These are phyloP conservation scores for Apocheima hispidaria DNA, from an alignment of 2,888 invertebrate species.

Conservation along the genomic window DNA sequence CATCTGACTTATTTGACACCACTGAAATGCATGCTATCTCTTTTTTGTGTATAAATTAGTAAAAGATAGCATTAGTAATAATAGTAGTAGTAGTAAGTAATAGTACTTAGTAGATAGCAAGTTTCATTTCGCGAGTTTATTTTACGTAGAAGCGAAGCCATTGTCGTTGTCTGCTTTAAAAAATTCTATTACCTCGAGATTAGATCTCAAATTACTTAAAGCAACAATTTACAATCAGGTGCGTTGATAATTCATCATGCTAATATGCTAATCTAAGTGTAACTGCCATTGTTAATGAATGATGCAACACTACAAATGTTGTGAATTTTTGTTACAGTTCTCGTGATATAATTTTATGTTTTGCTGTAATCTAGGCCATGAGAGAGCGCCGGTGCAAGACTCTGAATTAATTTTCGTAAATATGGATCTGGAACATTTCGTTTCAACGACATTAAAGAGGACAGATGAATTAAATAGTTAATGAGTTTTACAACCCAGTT, in stretches of 20 bases:
- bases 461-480: constrained; percentile 27
- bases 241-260: constrained; percentile 21
- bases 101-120: too few species aligned
- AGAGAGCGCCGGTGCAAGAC: constrained; percentile 46
- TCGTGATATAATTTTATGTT: constrained; percentile 49
- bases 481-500: constrained; percentile 26
- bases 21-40: too few species aligned
- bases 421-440: constrained; percentile 27
- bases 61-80: too few species aligned
- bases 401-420: constrained; percentile 36
- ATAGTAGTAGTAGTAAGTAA: too few species aligned
- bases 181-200: constrained; percentile 11
- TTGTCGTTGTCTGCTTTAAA: constrained; percentile 2
- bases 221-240: constrained; percentile 15
- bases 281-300: constrained; percentile 41
- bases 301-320: constrained; percentile 47
- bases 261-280: constrained; percentile 29
- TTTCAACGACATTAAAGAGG: constrained; percentile 14
- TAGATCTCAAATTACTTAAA: not conserved
- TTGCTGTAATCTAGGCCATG: constrained; percentile 47
- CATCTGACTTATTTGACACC: too few species aligned
- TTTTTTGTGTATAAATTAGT: too few species aligned
- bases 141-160: too few species aligned
- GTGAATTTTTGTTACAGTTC: constrained; percentile 44
- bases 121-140: too few species aligned